Base-by-base conservation (phyloP, 2,113 vertebrate genomes). In the Todiramphus saurophagus region DNA sequence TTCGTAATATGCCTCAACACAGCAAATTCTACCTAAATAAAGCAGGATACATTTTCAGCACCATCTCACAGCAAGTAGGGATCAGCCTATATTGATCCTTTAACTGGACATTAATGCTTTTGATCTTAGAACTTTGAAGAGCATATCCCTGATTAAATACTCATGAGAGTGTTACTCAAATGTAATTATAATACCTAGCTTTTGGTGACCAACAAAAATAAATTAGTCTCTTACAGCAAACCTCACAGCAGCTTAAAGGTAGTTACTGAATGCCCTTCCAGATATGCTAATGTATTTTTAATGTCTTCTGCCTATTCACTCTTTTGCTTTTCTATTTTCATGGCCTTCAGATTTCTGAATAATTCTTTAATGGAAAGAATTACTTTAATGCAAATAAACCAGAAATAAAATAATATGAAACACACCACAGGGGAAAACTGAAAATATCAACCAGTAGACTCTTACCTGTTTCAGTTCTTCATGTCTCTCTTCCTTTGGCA, bases 401-500 rank as follows among this genome's bases (percentile, higher is more conserved):
- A 88, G 27, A 87, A 87, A 91, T 24, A 59, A 78, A 84, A 55
- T 33, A 91, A 33, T 18, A 51, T 33, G 9, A 76, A 91, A 69
- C 28, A 90, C 21, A 53, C 15, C 20, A 53, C 0, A 1, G 35
- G 5, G n/a, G 18, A 33, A 95, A 92, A 43, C 13, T 48, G 48
- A 53, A 91, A 87, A 41, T 25, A 93, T 17, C 25, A 62, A 48
- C 33, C 21, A n/a, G 11, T 6, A 87, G 46, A 76, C 6, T 83
- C 93, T 87, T 85, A 99, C 99, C 98, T 99, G 98, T 93, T 97
- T 97, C 24, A 93, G 30, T 94, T 99, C 99, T 48, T 97, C 76
- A 4, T 89, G 53, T 25, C 77, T 98, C 11, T 96, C 90, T 39
- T 92, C 58, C 53, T 77, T 64, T 8, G 98, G 98, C 25, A 99